phyloP scores from a whole-genome alignment of 2,113 vertebrate species.

The Manacus vitellinus region DNA sequence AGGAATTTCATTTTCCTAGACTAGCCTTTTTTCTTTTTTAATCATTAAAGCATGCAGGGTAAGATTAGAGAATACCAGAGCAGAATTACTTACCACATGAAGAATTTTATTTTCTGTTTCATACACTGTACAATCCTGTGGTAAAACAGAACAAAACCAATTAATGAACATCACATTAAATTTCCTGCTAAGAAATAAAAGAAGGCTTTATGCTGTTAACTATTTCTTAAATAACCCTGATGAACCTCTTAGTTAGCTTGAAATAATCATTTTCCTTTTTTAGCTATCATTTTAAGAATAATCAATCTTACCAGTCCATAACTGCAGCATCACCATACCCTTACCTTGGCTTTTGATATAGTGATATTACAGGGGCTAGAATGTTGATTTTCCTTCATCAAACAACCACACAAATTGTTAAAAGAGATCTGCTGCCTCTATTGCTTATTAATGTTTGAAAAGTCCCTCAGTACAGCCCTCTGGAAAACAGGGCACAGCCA shows the following conservation, averaged over 20 bases:
- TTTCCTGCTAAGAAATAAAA: neutral
- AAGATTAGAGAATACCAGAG: neutral
- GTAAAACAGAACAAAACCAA: neutral
- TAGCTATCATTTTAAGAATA: neutral
- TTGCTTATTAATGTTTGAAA: neutral
- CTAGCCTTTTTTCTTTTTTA: neutral
- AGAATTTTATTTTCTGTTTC: slow-evolving; percentile 94
- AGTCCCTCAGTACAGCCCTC: neutral
- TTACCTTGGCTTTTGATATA: neutral
- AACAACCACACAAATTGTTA: neutral
- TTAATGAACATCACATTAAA: neutral
- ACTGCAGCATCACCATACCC: neutral
- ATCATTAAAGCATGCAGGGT: neutral
- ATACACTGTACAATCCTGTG: slow-evolving; percentile 89
- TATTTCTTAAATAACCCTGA: neutral
- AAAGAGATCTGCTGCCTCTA: neutral
- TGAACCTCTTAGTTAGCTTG: neutral
- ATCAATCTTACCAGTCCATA: neutral
- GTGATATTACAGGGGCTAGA: neutral
- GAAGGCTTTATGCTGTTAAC: neutral
- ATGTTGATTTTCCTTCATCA: neutral
- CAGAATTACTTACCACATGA: slow-evolving; percentile 85
- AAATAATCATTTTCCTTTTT: neutral
- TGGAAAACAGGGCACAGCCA: neutral
- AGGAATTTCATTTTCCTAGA: neutral